These are phyloP conservation scores for Eurytoma adleriae DNA, from an alignment of 2,888 invertebrate genomes.

Conservation along the genomic window DNA sequence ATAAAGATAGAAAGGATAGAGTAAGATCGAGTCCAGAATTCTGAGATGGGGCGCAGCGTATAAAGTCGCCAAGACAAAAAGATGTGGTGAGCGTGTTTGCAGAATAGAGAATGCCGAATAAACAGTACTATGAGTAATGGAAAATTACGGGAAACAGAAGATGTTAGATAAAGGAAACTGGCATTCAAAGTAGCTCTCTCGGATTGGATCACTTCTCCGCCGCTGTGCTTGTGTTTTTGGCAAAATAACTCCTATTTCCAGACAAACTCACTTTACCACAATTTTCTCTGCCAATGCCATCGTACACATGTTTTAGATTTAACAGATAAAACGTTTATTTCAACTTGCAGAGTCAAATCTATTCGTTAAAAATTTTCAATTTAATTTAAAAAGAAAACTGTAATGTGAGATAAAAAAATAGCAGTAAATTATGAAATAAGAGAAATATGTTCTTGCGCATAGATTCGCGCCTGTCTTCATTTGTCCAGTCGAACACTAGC, in stretches of 20 bases:
- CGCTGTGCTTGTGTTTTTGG: not conserved
- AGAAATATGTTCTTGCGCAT: not conserved
- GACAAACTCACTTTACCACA: conserved; percentile 8
- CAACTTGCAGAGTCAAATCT: not conserved
- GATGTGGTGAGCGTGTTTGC: not conserved
- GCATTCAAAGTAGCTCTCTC: conserved; percentile 5
- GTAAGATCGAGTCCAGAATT: conserved; percentile 1
- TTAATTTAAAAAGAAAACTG: no score
- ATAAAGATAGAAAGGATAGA: conserved; percentile 60
- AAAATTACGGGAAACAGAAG: conserved; percentile 18
- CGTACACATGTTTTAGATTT: not conserved
- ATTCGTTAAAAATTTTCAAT: not conserved
- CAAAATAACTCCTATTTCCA: not conserved
- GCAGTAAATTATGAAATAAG: no score
- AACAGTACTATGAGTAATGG: conserved; percentile 20
- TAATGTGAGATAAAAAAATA: no score
- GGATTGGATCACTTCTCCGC: conserved; percentile 3
- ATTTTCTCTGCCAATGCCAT: conserved; percentile 6
- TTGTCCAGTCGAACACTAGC: conserved; percentile 11
- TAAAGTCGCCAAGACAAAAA: conserved; percentile 2
- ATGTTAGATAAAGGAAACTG: conserved; percentile 15
- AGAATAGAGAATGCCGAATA: conserved; percentile 17
- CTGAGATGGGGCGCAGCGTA: conserved; percentile 33
- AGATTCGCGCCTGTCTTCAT: not conserved
- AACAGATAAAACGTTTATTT: not conserved